These are phyloP conservation scores for Clarias pachynema DNA, from an alignment of 2,797 vertebrate genomes.

Conservation along the genomic window DNA sequence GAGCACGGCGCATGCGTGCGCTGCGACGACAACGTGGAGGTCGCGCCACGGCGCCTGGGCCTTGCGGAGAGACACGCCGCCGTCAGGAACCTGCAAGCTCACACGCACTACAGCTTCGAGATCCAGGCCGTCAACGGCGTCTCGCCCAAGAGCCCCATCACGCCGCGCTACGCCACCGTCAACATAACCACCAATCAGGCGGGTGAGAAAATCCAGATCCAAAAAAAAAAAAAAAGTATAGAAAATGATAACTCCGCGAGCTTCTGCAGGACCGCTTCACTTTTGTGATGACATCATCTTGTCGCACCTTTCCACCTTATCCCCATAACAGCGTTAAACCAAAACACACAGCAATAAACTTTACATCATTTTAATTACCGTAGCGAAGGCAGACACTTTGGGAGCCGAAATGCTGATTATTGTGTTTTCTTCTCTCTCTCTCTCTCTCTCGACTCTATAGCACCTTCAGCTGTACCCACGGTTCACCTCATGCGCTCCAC, in stretches of 20 bases:
- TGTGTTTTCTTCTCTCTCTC: not conserved
- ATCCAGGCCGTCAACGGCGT: slow-evolving; percentile 96
- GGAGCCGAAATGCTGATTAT: slow-evolving; percentile 13
- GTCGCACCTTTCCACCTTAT: not conserved
- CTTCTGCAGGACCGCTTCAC: not conserved
- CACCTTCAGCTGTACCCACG: slow-evolving; percentile 90
- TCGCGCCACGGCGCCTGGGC: slow-evolving; percentile 91
- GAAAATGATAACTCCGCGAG: not conserved
- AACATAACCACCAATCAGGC: slow-evolving; percentile 99
- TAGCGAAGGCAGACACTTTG: not conserved
- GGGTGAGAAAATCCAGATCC: slow-evolving; percentile 71
- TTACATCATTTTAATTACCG: not conserved
- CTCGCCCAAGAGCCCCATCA: slow-evolving; percentile 85
- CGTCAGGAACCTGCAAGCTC: slow-evolving; percentile 93
- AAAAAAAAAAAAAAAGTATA: too few relatives aligned
- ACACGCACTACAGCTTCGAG: slow-evolving; percentile 97
- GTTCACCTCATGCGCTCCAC: slow-evolving; percentile 93
- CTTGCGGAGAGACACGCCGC: slow-evolving; percentile 87
- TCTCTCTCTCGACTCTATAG: slow-evolving; percentile 63
- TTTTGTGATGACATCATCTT: slow-evolving; percentile 10
- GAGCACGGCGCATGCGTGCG: slow-evolving; percentile 84
- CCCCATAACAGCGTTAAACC: slow-evolving; percentile 8
- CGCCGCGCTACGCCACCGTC: slow-evolving; percentile 88
- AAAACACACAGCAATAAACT: slow-evolving; percentile 23
- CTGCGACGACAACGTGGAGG: slow-evolving; percentile 96